These are phyloP conservation scores for Zaprionus bogoriensis DNA, from an alignment of 2,888 invertebrate species.

Conservation along the genomic window DNA sequence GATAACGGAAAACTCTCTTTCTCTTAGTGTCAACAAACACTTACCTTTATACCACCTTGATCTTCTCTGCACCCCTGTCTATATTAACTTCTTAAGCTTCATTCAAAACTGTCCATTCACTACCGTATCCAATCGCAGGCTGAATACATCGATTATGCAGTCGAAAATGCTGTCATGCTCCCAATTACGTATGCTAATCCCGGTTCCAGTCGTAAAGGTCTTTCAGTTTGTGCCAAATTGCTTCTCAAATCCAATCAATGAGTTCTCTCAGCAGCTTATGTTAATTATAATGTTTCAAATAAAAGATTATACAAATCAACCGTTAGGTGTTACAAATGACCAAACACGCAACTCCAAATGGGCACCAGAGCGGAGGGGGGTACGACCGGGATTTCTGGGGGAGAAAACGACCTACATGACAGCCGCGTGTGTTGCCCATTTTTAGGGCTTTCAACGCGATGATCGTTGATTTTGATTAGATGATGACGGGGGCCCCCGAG, in stretches of 20 bases:
- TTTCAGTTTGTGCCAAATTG: slow-evolving; percentile 25
- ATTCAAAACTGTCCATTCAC: not conserved
- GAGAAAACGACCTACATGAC: slow-evolving; percentile 36
- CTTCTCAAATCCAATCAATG: slow-evolving; percentile 29
- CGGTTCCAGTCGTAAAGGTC: not conserved
- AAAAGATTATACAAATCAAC: slow-evolving; percentile 69
- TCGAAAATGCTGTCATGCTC: not conserved
- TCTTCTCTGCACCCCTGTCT: not conserved
- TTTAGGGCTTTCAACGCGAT: slow-evolving; percentile 45
- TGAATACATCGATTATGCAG: not conserved
- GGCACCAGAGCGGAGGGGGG: no score
- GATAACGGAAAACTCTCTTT: no score
- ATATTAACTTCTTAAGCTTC: not conserved
- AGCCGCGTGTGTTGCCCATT: slow-evolving; percentile 40
- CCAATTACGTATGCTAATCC: slow-evolving; percentile 31
- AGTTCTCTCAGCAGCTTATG: slow-evolving; percentile 41
- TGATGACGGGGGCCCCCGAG: slow-evolving; percentile 31
- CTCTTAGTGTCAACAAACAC: no score
- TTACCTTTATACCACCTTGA: no score
- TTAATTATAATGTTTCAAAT: slow-evolving; percentile 64
- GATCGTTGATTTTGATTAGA: slow-evolving; percentile 70
- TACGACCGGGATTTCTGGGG: not conserved
- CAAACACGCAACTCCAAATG: slow-evolving; percentile 54
- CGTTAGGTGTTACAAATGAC: slow-evolving; percentile 76
- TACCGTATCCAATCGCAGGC: not conserved